Evolutionary conservation across 2,113 vertebrate genomes (phyloP).

Genomic region (Ophiodon elongatus): DNA sequence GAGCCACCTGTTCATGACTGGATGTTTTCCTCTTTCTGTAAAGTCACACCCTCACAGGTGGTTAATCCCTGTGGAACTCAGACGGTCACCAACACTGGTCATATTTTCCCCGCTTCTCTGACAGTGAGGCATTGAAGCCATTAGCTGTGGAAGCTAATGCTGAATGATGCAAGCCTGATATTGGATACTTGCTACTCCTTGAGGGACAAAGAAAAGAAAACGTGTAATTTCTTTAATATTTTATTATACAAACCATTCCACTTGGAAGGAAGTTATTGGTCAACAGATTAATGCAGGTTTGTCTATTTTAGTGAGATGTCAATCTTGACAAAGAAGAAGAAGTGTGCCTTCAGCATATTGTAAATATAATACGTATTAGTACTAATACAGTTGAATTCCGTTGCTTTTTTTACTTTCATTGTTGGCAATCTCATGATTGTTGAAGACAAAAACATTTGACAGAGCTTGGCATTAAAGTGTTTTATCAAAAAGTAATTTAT

Average conservation of each 20-base stretch:
- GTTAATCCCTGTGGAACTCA: conserved; percentile 62
- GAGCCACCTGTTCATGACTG: conserved; percentile 57
- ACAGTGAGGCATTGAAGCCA: conserved; percentile 66
- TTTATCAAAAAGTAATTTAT: conserved; percentile 8
- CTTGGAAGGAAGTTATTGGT: neutral
- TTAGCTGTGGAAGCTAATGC: conserved; percentile 38
- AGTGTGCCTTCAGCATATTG: neutral
- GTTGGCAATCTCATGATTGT: neutral
- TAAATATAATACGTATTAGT: neutral
- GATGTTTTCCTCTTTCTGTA: conserved; percentile 48
- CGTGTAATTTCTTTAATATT: neutral
- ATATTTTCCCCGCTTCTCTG: conserved; percentile 53
- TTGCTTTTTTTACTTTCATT: neutral
- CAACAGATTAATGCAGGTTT: neutral
- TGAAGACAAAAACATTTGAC: conserved; percentile 2
- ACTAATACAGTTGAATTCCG: neutral
- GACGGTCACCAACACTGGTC: conserved; percentile 54
- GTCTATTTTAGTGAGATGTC: neutral
- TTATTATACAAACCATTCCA: neutral
- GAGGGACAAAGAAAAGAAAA: neutral
- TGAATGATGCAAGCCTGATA: conserved; percentile 39
- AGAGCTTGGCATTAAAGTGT: neutral
- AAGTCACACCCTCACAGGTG: conserved; percentile 62
- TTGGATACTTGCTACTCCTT: conserved; percentile 2
- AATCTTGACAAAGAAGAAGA: neutral